Percentiles rank a stretch among this genome's conserved stretches.
These are phyloP conservation scores for Gadus macrocephalus DNA, from an alignment of 2,113 vertebrate species.

Conservation along the genomic window DNA sequence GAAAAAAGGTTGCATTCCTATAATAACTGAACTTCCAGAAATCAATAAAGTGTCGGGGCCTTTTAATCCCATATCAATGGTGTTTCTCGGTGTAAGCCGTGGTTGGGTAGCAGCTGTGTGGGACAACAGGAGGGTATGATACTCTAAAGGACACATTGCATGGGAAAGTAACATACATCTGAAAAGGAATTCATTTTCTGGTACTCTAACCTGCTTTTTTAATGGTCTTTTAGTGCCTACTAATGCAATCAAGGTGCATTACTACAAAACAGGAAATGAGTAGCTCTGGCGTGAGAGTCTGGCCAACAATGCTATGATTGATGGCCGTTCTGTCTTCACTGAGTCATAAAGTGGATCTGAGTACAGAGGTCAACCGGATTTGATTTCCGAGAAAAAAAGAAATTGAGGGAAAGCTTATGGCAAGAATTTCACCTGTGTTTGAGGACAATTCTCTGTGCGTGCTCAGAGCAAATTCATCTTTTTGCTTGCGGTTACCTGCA, in stretches of 20 bases:
- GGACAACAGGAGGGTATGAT: neutral
- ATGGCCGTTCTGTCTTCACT: conserved; percentile 37
- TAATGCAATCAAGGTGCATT: conserved; percentile 31
- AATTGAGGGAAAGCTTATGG: conserved; percentile 29
- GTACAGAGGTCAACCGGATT: conserved; percentile 40
- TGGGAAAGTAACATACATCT: neutral
- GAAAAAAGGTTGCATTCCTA: neutral
- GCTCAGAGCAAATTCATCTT: no score
- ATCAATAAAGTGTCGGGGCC: no score
- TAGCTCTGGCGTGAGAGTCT: conserved; percentile 27
- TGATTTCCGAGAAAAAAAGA: conserved; percentile 28
- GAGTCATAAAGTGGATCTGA: conserved; percentile 38
- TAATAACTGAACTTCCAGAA: neutral
- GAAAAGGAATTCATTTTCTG: neutral
- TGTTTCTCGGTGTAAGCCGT: no score
- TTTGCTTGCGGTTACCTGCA: no score
- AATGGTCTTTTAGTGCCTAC: conserved; percentile 27
- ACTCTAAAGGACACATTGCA: conserved; percentile 18
- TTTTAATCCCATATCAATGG: no score
- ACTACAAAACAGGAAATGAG: conserved; percentile 43
- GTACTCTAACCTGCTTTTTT: conserved; percentile 30
- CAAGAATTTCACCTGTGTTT: neutral
- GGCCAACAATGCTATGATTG: conserved; percentile 12
- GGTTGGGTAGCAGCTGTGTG: neutral
- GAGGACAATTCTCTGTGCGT: no score